Percentiles rank a stretch among this genome's conserved stretches.
These are phyloP conservation scores for Hybos culiciformis DNA, from an alignment of 2,888 invertebrate species.

Conservation along the genomic window DNA sequence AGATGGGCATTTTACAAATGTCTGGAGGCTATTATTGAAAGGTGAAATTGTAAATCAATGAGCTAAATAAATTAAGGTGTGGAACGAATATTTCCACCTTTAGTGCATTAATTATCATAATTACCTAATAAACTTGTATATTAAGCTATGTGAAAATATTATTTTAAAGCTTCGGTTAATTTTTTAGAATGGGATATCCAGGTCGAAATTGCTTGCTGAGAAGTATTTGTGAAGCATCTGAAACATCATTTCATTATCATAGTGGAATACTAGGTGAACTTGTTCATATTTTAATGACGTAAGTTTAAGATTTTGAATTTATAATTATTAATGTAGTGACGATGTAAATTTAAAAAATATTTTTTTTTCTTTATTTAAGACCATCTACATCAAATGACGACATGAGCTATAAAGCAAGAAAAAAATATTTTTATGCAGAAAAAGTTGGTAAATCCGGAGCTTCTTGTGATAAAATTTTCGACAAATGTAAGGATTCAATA, in stretches of 20 bases:
- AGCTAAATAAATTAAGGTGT: no score
- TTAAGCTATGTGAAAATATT: no score
- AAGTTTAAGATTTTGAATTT: slow-evolving; percentile 37
- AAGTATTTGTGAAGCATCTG: slow-evolving; percentile 58
- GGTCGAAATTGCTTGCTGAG: slow-evolving; percentile 55
- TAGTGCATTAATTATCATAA: no score
- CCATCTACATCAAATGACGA: slow-evolving; percentile 56
- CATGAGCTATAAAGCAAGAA: slow-evolving; percentile 49
- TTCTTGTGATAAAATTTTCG: slow-evolving; percentile 26
- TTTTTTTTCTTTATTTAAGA: no score
- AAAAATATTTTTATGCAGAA: slow-evolving; percentile 62
- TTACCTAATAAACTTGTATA: no score
- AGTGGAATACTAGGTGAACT: slow-evolving; percentile 59
- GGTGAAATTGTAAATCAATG: slow-evolving; percentile 37
- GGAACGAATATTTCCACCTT: neutral
- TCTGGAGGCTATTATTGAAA: slow-evolving; percentile 43
- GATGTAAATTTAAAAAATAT: slow-evolving; percentile 15
- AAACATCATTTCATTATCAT: slow-evolving; percentile 47
- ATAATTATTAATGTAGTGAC: neutral
- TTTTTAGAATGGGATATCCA: slow-evolving; percentile 43
- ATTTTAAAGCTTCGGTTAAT: slow-evolving; percentile 6
- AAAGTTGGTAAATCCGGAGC: slow-evolving; percentile 42
- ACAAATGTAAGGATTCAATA: slow-evolving; percentile 25
- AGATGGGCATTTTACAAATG: slow-evolving; percentile 54
- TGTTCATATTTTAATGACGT: slow-evolving; percentile 59